Percentiles rank a stretch among this genome's conserved stretches.
phyloP scores from a whole-genome alignment of 2,888 invertebrate species.

The Cheilosia soror region DNA sequence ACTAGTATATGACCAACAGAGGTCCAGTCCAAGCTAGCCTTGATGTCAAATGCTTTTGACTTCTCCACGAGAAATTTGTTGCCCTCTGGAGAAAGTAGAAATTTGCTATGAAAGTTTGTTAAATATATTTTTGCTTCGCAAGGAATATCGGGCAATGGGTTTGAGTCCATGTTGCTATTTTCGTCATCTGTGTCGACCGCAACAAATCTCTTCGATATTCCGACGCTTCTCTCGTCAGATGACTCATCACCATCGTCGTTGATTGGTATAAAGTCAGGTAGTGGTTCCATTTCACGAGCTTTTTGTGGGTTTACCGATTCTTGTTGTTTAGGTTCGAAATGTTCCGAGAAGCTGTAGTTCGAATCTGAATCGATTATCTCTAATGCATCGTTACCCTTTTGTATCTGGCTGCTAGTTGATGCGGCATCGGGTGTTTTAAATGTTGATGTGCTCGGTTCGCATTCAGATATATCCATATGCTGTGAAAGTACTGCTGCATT shows the following conservation, averaged over 20 bases:
- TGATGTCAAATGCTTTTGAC: conserved; percentile 81
- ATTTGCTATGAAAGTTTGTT: conserved; percentile 84
- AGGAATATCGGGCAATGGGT: conserved; percentile 76
- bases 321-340: conserved; percentile 79
- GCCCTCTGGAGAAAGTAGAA: conserved; percentile 84
- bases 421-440: conserved; percentile 52
- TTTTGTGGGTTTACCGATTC: not conserved
- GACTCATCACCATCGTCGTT: conserved; percentile 52
- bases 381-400: conserved; percentile 19
- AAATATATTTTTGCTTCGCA: conserved; percentile 85
- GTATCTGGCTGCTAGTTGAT: conserved; percentile 12
- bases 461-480: not conserved
- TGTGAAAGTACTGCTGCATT: not conserved
- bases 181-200: conserved; percentile 72
- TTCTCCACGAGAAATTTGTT: conserved; percentile 83
- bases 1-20: conserved; percentile 84
- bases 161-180: conserved; percentile 42
- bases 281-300: conserved; percentile 77
- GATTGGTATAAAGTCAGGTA: conserved; percentile 82
- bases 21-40: conserved; percentile 81
- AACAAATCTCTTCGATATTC: conserved; percentile 79
- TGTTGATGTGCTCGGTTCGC: conserved; percentile 8
- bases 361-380: conserved; percentile 81
- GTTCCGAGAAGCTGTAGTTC: conserved; percentile 83
- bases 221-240: conserved; percentile 50